phyloP scores from a whole-genome alignment of 2,113 vertebrate genomes.

The Tympanuchus pallidicinctus region DNA sequence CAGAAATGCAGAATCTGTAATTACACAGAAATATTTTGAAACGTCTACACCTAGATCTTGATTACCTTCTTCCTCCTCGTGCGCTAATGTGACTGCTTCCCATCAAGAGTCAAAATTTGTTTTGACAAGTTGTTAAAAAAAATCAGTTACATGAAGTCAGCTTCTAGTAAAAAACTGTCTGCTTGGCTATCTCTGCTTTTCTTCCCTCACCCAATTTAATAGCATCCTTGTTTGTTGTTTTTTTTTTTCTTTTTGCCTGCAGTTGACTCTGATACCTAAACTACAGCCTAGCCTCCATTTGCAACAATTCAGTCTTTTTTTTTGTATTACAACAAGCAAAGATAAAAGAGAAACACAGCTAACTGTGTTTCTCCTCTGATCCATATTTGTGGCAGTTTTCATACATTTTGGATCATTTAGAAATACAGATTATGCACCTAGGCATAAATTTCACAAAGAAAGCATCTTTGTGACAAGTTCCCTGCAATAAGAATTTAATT shows the following conservation, averaged over 20 bases:
- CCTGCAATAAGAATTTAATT: not conserved
- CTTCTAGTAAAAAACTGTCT: not conserved
- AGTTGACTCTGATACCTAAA: not conserved
- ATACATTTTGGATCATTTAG: not conserved
- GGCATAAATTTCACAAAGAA: not conserved
- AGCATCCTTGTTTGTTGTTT: not conserved
- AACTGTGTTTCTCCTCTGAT: not conserved
- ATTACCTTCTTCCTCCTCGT: not conserved
- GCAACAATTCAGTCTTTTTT: not conserved
- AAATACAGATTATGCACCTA: not conserved
- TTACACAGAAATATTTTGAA: slow-evolving; percentile 47
- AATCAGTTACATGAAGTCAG: not conserved
- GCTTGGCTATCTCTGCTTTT: not conserved
- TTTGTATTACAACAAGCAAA: not conserved
- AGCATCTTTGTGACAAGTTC: not conserved
- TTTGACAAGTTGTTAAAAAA: not conserved
- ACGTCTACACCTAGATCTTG: not conserved
- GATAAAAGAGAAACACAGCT: not conserved
- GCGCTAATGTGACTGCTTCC: not conserved
- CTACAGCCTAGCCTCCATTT: not conserved
- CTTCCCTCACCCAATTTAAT: not conserved
- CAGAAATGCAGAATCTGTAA: slow-evolving; percentile 36
- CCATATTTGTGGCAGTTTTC: not conserved
- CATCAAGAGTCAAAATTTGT: not conserved
- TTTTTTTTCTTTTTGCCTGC: not conserved